phyloP scores from a whole-genome alignment of 2,888 invertebrate species.

The Euplexia lucipara region DNA sequence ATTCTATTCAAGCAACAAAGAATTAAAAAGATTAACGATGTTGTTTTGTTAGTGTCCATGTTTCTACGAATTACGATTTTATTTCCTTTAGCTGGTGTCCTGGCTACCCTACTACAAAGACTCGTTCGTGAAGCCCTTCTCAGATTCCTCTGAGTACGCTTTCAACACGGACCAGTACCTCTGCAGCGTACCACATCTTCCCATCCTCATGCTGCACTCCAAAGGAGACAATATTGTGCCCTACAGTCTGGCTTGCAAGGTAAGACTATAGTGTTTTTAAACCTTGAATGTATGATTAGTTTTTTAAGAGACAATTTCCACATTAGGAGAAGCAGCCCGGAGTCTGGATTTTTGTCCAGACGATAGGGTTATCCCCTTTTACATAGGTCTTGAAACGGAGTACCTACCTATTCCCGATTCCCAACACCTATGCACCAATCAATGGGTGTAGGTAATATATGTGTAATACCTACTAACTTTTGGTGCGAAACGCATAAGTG shows the following conservation, averaged over 20 bases:
- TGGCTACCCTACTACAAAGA: constrained; percentile 96
- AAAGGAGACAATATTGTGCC: constrained; percentile 97
- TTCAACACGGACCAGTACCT: constrained; percentile 96
- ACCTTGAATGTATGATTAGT: background rate
- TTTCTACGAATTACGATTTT: background rate
- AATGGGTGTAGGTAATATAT: too few species aligned
- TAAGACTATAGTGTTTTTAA: constrained; percentile 70
- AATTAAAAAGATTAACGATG: too few species aligned
- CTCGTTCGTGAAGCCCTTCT: constrained; percentile 95
- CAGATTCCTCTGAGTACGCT: constrained; percentile 92
- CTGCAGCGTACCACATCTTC: constrained; percentile 91
- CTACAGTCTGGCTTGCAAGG: constrained; percentile 94
- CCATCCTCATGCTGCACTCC: constrained; percentile 97
- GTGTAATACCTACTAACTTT: too few species aligned
- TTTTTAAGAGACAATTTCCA: background rate
- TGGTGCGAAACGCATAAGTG: too few species aligned
- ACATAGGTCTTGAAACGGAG: too few species aligned
- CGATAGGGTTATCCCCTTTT: too few species aligned
- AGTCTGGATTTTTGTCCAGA: too few species aligned
- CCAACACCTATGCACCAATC: too few species aligned
- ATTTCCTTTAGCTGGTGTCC: constrained; percentile 92
- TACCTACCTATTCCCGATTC: too few species aligned
- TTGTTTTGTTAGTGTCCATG: too few species aligned
- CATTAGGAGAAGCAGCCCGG: too few species aligned
- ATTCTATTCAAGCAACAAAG: too few species aligned